Evolutionary conservation across 2,888 invertebrate genomes (phyloP).

Genomic region (Coelopa pilipes): DNA sequence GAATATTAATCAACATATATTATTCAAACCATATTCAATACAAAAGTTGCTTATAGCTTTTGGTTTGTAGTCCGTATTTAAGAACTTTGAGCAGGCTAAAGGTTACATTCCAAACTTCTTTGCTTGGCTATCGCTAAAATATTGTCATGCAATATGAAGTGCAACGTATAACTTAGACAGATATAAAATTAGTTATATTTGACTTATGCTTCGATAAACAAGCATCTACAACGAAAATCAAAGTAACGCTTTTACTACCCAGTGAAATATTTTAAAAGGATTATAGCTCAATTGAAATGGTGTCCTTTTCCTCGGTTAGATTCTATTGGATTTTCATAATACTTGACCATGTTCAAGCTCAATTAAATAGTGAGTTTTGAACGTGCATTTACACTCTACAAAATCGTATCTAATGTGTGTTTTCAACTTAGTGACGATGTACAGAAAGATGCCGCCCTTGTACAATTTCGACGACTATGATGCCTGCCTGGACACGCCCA

Average conservation of each 20-base stretch:
- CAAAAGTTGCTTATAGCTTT: no score
- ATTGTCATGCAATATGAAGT: no score
- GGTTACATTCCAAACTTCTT: no score
- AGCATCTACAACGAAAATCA: background rate
- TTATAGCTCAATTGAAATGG: no score
- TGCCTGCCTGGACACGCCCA: constrained; percentile 65
- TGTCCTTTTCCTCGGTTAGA: background rate
- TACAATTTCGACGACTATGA: constrained; percentile 61
- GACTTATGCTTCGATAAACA: constrained; percentile 11
- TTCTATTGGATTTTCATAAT: background rate
- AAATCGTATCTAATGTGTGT: background rate
- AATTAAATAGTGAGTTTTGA: constrained; percentile 21
- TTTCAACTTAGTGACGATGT: constrained; percentile 50
- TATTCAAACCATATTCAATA: no score
- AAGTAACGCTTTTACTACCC: background rate
- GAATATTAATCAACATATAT: no score
- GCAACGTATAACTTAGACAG: no score
- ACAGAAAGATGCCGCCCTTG: constrained; percentile 56
- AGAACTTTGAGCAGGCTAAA: no score
- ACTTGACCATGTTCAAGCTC: background rate
- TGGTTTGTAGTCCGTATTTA: no score
- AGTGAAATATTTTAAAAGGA: background rate
- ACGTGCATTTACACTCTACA: background rate
- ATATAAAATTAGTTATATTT: constrained; percentile 9
- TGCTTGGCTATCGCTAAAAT: no score